These are phyloP conservation scores for Thecocarcelia acutangulata DNA, from an alignment of 2,888 invertebrate genomes.

Conservation along the genomic window DNA sequence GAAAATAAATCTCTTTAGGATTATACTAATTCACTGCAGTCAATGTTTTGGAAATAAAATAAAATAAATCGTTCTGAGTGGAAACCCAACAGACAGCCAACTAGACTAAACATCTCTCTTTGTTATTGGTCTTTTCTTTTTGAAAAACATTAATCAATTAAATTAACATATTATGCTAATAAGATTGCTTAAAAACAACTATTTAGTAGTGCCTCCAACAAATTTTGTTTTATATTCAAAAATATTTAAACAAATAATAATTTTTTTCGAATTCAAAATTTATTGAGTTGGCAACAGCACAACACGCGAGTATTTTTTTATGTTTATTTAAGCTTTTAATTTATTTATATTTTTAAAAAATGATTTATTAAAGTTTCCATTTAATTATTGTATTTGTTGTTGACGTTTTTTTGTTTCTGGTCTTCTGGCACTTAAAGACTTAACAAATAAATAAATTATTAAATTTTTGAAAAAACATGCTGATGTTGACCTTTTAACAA, in stretches of 20 bases:
- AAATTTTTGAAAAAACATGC: conserved; percentile 33
- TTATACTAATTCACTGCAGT: conserved; percentile 27
- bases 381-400: conserved; percentile 50
- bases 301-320: conserved; percentile 4
- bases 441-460: conserved; percentile 29
- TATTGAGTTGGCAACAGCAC: conserved; percentile 56
- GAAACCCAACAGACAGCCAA: conserved; percentile 19
- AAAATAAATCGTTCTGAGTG: conserved; percentile 35
- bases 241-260: conserved; percentile 5
- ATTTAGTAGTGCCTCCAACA: conserved; percentile 10
- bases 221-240: not conserved
- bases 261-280: conserved; percentile 16
- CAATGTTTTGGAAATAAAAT: conserved; percentile 14
- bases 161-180: conserved; percentile 63
- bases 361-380: conserved; percentile 64
- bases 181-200: conserved; percentile 37
- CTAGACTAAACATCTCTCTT: conserved; percentile 16
- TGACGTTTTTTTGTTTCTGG: conserved; percentile 23
- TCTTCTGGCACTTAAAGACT: conserved; percentile 31
- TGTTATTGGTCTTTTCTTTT: not conserved
- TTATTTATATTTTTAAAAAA: conserved; percentile 42
- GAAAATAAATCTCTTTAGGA: conserved; percentile 18
- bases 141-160: conserved; percentile 62
- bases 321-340: conserved; percentile 16
- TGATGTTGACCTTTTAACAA: conserved; percentile 54